Base-by-base conservation (phyloP, 1,140 invertebrate genomes). In the Protaetia brevitarsis region DNA sequence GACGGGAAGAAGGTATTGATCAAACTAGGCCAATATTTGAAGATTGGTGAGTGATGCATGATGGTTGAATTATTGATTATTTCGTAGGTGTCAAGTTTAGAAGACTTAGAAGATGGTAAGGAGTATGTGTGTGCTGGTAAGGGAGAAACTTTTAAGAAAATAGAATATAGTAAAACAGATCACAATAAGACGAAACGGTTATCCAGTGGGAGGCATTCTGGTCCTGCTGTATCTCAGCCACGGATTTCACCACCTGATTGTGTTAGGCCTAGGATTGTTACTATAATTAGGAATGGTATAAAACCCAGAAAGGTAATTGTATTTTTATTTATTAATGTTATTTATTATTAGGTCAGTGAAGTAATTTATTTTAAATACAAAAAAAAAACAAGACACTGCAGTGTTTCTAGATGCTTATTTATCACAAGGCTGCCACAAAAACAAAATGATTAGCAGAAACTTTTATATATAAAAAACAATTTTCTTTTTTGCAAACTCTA, bases 121-220 rank as follows among this genome's bases (percentile, higher is more conserved):
- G 89, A 89, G 73, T 97, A 97, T 78, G 93, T 97, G 1, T 96
- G 95, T 76, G 92, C 93, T 70, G 94, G 94, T 11, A 88, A 89
- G 78, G 92, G 89, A 19, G 93, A 97, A 72, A 81, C 85, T 31
- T 96, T 96, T 75, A 95, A 96, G 75, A 88, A 89, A 73, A 83
- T 96, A 23, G 94, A 97, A 72, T 97, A 97, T 79, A 87, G 73
- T 71, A 84, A 68, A 82, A 81, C 76, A 80, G 81, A 64, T 80
- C 77, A 69, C 79, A 80, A 75, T 19, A 71, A 67, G 68, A 57
- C 70, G 16, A 74, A 69, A 67, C 71, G 66, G 28, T 70, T 65
- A 51, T 77, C 67, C 70, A 76, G 66, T 65, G 31, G 65, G 26
- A 66, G 57, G 26, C 21, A 45, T 30, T 41, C 37, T 11, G 10